Evolutionary conservation across 1,140 invertebrate genomes (phyloP).

Genomic region (Sitophilus oryzae): DNA sequence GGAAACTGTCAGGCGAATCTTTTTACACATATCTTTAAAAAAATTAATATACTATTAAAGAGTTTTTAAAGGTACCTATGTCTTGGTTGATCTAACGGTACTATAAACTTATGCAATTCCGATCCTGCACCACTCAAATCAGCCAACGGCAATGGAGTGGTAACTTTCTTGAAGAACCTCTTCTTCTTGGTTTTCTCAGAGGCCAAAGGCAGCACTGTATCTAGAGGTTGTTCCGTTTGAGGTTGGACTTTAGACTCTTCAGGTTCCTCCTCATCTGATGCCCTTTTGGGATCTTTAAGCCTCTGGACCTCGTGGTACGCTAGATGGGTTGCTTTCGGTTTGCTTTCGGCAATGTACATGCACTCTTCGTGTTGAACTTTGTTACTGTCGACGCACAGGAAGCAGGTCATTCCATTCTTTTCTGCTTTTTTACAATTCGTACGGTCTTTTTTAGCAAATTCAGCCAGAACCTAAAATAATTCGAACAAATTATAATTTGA

Average conservation of each 20-base stretch:
- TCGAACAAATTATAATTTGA: background rate
- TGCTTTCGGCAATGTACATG: conserved; percentile 62
- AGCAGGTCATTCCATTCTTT: conserved; percentile 69
- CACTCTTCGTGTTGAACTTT: conserved; percentile 68
- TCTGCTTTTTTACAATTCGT: conserved; percentile 63
- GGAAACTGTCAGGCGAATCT: too few species aligned
- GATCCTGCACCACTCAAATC: conserved; percentile 14
- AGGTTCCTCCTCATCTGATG: conserved; percentile 1
- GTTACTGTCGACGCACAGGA: conserved; percentile 58
- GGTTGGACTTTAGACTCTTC: conserved; percentile 18
- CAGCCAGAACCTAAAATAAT: conserved; percentile 54
- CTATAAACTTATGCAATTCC: conserved; percentile 9
- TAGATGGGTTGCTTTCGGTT: conserved; percentile 51
- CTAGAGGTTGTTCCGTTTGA: conserved; percentile 6
- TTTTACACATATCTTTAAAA: too few species aligned
- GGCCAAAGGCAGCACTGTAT: conserved; percentile 1
- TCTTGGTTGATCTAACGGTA: conserved; percentile 7
- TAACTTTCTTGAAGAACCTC: conserved; percentile 29
- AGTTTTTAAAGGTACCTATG: too few species aligned
- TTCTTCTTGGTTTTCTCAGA: conserved; percentile 25
- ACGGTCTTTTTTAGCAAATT: conserved; percentile 62
- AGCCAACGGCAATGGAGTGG: conserved; percentile 5
- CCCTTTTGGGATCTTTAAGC: conserved; percentile 21
- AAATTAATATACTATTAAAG: too few species aligned
- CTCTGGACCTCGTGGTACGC: conserved; percentile 33